Evolutionary conservation across 1,140 invertebrate species (phyloP).

Genomic region (Nephila pilipes): DNA sequence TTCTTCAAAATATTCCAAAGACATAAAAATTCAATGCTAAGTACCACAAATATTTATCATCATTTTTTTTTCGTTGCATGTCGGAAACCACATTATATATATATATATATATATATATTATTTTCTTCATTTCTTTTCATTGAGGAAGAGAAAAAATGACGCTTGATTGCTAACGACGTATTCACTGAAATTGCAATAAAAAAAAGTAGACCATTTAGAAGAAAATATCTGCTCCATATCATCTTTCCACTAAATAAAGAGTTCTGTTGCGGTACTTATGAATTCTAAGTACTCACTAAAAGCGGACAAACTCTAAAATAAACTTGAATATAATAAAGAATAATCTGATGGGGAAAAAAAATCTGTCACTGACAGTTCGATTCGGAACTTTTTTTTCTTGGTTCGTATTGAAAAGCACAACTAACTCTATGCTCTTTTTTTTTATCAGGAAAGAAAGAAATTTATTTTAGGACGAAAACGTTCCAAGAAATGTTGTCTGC

Average conservation of each 20-base stretch:
- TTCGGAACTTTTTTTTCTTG: background rate
- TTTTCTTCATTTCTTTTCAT: background rate
- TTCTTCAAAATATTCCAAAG: no score
- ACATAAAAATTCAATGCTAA: no score
- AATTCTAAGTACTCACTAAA: background rate
- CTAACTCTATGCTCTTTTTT: background rate
- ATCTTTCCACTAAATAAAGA: slow-evolving; percentile 1
- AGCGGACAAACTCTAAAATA: background rate
- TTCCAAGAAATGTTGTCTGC: background rate
- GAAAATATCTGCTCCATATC: background rate
- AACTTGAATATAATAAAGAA: background rate
- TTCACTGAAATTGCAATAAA: background rate
- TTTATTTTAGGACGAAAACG: background rate
- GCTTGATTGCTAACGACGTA: background rate
- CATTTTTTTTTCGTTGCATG: no score
- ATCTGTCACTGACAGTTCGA: background rate
- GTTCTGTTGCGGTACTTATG: background rate
- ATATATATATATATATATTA: background rate
- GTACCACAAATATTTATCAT: no score
- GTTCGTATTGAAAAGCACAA: background rate
- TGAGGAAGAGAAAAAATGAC: background rate
- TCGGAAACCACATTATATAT: no score
- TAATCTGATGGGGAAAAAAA: background rate
- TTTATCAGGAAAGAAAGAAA: background rate
- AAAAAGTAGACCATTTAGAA: background rate